A percentile compares a stretch with the other conserved stretches of the same genome.
Evolutionary conservation across 2,888 invertebrate species (phyloP).

Genomic region (Apantesis nais): DNA sequence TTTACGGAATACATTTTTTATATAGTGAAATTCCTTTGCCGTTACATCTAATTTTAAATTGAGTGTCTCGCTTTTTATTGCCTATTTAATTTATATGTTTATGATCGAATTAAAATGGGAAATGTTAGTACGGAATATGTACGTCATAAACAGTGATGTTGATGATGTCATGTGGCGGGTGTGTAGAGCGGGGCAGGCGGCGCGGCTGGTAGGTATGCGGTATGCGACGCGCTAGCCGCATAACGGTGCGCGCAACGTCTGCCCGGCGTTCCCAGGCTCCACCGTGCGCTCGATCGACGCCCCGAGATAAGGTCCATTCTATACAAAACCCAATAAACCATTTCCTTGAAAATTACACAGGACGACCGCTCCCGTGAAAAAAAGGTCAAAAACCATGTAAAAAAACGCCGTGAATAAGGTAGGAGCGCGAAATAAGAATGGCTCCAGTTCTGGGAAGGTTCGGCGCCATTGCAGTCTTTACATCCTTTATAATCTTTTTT

Average conservation of each 20-base stretch:
- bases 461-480: slow-evolving; percentile 82
- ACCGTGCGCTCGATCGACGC: slow-evolving; percentile 65
- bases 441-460: slow-evolving; percentile 81
- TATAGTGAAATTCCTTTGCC: slow-evolving; percentile 37
- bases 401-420: slow-evolving; percentile 80
- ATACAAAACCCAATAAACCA: slow-evolving; percentile 83
- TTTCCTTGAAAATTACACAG: slow-evolving; percentile 83
- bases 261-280: slow-evolving; percentile 70
- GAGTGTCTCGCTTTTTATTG: slow-evolving; percentile 47
- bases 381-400: slow-evolving; percentile 75
- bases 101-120: slow-evolving; percentile 45
- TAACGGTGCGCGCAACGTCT: slow-evolving; percentile 66
- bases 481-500: slow-evolving; percentile 82
- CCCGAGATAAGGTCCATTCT: slow-evolving; percentile 76
- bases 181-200: slow-evolving; percentile 28
- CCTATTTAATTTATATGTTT: slow-evolving; percentile 50
- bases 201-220: slow-evolving; percentile 46
- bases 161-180: slow-evolving; percentile 58
- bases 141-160: slow-evolving; percentile 55
- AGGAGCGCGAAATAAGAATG: slow-evolving; percentile 85
- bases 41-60: slow-evolving; percentile 46
- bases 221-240: slow-evolving; percentile 47
- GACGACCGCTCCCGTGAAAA: slow-evolving; percentile 78
- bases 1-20: slow-evolving; percentile 37
- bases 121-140: slow-evolving; percentile 47